Percentiles rank a stretch among this genome's conserved stretches.
phyloP scores from a whole-genome alignment of 2,888 invertebrate genomes.

The Omphaloscelis lunosa region DNA sequence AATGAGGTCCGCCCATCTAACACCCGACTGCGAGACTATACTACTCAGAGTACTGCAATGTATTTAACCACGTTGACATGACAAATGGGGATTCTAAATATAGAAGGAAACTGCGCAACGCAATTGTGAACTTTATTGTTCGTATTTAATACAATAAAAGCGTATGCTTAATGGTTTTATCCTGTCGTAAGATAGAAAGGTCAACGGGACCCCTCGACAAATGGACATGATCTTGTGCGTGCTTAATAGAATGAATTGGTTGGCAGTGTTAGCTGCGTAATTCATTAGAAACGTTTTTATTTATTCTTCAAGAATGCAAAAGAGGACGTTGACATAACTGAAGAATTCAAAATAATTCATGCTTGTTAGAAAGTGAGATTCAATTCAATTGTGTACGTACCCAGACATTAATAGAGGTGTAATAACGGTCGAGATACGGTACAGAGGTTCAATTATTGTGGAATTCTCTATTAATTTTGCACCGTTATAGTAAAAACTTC shows the following conservation, averaged over 20 bases:
- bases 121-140: constrained; percentile 46
- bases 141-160: constrained; percentile 53
- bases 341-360: constrained; percentile 13
- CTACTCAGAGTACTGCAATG: constrained; percentile 62
- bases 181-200: constrained; percentile 67
- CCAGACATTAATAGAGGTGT: constrained; percentile 53
- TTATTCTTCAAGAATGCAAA: constrained; percentile 11
- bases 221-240: constrained; percentile 33
- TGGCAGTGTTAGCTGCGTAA: constrained; percentile 7
- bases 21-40: constrained; percentile 67
- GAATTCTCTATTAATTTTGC: constrained; percentile 56
- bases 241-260: constrained; percentile 47
- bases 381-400: constrained; percentile 50
- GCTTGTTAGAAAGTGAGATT: constrained; percentile 4
- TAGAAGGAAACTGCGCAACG: constrained; percentile 43
- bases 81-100: constrained; percentile 68
- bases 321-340: constrained; percentile 8
- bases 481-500: constrained; percentile 67
- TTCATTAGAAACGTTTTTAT: constrained; percentile 1
- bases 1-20: constrained; percentile 75
- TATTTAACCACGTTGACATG: constrained; percentile 66
- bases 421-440: constrained; percentile 53
- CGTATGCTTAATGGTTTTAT: constrained; percentile 70
- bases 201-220: constrained; percentile 47
- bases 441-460: constrained; percentile 48